phyloP scores from a whole-genome alignment of 2,113 vertebrate genomes.

The Paratilapia polleni region DNA sequence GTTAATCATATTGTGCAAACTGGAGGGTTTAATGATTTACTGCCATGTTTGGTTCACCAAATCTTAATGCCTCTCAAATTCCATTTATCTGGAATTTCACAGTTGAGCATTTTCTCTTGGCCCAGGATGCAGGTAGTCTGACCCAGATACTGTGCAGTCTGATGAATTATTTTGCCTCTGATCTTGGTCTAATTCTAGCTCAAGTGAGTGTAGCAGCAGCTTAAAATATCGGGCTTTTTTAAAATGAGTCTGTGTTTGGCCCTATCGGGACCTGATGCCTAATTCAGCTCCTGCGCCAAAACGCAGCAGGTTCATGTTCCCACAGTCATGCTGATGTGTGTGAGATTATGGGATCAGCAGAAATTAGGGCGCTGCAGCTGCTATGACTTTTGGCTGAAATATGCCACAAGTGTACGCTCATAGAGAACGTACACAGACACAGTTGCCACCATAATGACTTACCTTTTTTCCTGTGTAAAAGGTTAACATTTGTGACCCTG shows the following conservation, averaged over 20 bases:
- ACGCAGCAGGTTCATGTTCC: conserved; percentile 38
- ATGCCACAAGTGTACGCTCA: not conserved
- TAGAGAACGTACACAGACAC: not conserved
- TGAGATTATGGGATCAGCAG: conserved; percentile 69
- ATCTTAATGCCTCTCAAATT: conserved; percentile 28
- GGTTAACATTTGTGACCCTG: not conserved
- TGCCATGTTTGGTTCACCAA: conserved; percentile 9
- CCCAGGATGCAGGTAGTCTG: conserved; percentile 39
- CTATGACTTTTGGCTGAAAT: conserved; percentile 37
- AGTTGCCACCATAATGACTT: not conserved
- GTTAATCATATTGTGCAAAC: not conserved
- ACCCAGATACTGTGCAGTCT: conserved; percentile 45
- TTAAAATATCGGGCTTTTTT: conserved; percentile 1
- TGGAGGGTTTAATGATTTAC: conserved; percentile 25
- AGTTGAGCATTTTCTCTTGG: conserved; percentile 7
- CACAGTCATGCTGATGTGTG: conserved; percentile 34
- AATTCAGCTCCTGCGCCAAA: conserved; percentile 40
- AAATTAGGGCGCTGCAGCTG: conserved; percentile 61
- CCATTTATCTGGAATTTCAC: conserved; percentile 30
- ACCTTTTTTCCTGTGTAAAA: not conserved
- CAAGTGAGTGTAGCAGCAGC: conserved; percentile 20
- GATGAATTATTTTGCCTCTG: conserved; percentile 53
- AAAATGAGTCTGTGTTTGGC: conserved; percentile 27
- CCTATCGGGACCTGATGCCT: conserved; percentile 18
- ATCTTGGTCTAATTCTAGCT: conserved; percentile 46